Conservation (phyloP, 2,113 vertebrate species). For the Proterorhinus semilunaris region DNA sequence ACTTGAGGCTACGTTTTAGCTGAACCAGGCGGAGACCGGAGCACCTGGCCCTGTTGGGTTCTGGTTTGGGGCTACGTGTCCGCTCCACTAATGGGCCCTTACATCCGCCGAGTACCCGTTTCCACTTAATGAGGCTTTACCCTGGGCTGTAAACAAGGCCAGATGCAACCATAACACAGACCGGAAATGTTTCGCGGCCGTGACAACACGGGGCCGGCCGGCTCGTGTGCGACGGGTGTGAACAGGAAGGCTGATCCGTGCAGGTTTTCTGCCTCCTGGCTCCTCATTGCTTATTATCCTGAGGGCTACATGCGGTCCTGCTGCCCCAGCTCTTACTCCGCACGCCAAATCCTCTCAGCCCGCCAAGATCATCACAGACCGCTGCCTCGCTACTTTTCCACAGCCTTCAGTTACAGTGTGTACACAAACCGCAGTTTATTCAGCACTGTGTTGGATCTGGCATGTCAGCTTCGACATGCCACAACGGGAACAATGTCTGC, state of each 20-base stretch:
- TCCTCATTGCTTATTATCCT: constrained; percentile 67
- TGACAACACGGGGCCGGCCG: constrained; percentile 63
- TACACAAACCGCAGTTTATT: constrained; percentile 77
- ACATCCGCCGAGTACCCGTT: constrained; percentile 55
- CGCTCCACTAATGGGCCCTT: constrained; percentile 64
- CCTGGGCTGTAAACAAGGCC: constrained; percentile 69
- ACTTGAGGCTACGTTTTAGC: constrained; percentile 31
- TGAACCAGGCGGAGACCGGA: constrained; percentile 32
- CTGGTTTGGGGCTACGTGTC: constrained; percentile 60
- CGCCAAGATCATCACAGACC: constrained; percentile 72
- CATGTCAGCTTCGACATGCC: constrained; percentile 62
- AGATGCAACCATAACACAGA: constrained; percentile 71
- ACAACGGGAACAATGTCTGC: constrained; percentile 74
- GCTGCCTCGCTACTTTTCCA: constrained; percentile 69
- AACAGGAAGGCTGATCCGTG: constrained; percentile 71
- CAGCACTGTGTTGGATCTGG: constrained; percentile 66
- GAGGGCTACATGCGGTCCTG: constrained; percentile 61
- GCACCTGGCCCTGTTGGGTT: constrained; percentile 68
- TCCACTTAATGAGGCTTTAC: constrained; percentile 68
- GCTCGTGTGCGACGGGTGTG: constrained; percentile 68
- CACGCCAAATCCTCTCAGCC: constrained; percentile 64
- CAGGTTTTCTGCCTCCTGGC: constrained; percentile 62
- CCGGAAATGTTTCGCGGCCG: constrained; percentile 72
- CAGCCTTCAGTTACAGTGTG: constrained; percentile 72
- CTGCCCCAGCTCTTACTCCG: constrained; percentile 51